Base-by-base conservation (phyloP, 2,797 vertebrate genomes). In the Danio kyathit region DNA sequence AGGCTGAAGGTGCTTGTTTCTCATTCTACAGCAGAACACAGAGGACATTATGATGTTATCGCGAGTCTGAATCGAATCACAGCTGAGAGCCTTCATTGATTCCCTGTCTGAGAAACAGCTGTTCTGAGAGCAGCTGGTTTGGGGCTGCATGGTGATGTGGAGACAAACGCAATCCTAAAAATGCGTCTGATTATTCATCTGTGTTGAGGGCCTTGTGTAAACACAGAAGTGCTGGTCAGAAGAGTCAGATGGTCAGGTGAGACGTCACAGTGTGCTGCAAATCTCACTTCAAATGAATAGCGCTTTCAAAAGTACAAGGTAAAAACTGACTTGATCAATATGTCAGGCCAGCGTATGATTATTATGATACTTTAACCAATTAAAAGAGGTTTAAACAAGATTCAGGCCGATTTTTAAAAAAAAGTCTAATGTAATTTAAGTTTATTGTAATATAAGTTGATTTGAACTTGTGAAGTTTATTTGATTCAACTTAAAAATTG, bases 41-140 rank as follows among this genome's bases (percentile, higher is more conserved):
- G 59, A 19, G 60, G 69, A 65, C 69, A 65, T 65, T 65, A 57
- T 64, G 60, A 44, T 29, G 69, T 51, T 17, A 38, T 64, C 6
- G 17, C 67, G 16, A 54, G 69, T 54, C 69, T 64, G 60, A 29
- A 79, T 46, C 61, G 77, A 46, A 63, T 80, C 69, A 80, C 78
- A 73, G 78, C 78, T 80, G 78, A 80, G 60, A 80, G 52, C 59
- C 64, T 60, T 57, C 70, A 80, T 57, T 80, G 78, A 57, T 80
- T 80, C 77, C 41, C 19, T 72, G 78, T 80, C 70, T 80, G 69
- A 80, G 78, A 73, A 80, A 73, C 78, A 80, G 78, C 78, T 80
- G 78, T 57, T 73, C 69, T 13, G 41, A 65, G 72, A 73, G 78
- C 78, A 80, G 78, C 78, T 80, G 78, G 46, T n/a, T 51, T 40